Evolutionary conservation across 2,888 invertebrate genomes (phyloP).

Genomic region (Eugnorisma glareosa): DNA sequence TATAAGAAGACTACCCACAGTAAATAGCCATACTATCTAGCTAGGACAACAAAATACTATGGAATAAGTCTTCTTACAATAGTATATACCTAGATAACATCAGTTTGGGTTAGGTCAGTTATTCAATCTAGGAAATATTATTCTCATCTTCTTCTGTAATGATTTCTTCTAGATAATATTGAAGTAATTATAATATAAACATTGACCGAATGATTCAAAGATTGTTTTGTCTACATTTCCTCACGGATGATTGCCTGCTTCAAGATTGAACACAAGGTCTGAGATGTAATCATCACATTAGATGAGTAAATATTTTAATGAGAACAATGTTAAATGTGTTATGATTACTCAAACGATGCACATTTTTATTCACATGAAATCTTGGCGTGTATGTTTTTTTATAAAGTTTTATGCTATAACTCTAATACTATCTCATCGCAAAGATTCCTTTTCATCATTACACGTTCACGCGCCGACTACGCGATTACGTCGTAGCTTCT

Average conservation of each 20-base stretch:
- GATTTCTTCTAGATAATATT: neutral
- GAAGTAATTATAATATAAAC: conserved; percentile 8
- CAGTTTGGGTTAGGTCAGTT: neutral
- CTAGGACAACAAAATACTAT: too few species aligned
- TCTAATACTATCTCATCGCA: too few species aligned
- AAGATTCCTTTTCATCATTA: too few species aligned
- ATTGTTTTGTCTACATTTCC: conserved; percentile 42
- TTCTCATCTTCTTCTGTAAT: neutral
- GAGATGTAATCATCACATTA: conserved; percentile 7
- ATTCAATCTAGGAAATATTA: too few species aligned
- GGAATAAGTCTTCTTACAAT: too few species aligned
- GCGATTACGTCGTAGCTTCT: too few species aligned
- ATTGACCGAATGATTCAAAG: conserved; percentile 16
- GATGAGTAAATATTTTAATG: conserved; percentile 27
- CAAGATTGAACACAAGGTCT: conserved; percentile 47
- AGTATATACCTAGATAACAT: too few species aligned
- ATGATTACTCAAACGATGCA: neutral
- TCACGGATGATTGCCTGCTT: conserved; percentile 31
- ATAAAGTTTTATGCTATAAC: too few species aligned
- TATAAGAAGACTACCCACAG: too few species aligned
- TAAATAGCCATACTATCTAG: too few species aligned
- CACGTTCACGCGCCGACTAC: too few species aligned
- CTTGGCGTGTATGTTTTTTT: too few species aligned
- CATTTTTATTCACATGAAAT: neutral
- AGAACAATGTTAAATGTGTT: conserved; percentile 30